phyloP scores from a whole-genome alignment of 1,140 invertebrate genomes.

The Aphidius ervi region DNA sequence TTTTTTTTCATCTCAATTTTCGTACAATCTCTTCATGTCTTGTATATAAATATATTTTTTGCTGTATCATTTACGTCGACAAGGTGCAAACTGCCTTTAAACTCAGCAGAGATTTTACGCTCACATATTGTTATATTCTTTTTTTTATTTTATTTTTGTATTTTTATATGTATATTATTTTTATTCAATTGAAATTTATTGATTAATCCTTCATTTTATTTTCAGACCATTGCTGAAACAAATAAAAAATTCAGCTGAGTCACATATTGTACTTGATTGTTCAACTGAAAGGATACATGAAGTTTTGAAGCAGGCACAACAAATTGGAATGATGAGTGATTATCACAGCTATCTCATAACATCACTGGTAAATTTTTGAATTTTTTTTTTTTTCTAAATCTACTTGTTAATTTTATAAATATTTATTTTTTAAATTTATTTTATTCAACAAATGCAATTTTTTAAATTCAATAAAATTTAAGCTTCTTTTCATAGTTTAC shows the following conservation, averaged over 20 bases:
- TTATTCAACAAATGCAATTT: no score
- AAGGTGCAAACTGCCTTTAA: no score
- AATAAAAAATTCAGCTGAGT: constrained; percentile 85
- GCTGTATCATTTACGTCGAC: no score
- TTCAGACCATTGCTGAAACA: constrained; percentile 81
- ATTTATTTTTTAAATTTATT: background rate
- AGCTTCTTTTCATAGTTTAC: background rate
- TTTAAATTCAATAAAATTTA: no score
- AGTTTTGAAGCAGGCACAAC: constrained; percentile 86
- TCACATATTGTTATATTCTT: no score
- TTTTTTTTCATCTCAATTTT: no score
- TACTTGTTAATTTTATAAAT: background rate
- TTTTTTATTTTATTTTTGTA: background rate
- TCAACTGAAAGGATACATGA: constrained; percentile 77
- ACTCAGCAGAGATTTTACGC: no score
- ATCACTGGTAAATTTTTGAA: constrained; percentile 65
- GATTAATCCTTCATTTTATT: constrained; percentile 28
- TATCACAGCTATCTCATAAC: constrained; percentile 90
- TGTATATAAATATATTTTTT: no score
- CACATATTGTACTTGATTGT: constrained; percentile 89
- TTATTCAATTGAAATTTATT: background rate
- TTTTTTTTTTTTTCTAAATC: background rate
- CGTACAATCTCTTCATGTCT: no score
- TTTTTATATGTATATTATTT: background rate
- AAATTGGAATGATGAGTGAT: constrained; percentile 93